Conservation (phyloP, 2,888 invertebrate species). For the Dione juno region DNA sequence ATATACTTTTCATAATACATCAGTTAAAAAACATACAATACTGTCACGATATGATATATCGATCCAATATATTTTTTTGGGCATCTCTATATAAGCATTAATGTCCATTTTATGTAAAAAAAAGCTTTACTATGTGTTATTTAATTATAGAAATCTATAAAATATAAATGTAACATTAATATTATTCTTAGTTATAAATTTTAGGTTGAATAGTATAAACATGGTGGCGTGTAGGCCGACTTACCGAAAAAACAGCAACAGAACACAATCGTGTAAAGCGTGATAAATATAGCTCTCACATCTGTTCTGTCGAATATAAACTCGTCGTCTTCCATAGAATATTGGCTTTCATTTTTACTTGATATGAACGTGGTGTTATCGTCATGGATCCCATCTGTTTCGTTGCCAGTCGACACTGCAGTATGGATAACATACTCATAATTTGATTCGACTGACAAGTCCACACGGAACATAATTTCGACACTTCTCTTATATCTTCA, state of each 20-base stretch:
- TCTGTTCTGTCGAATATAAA: slow-evolving; percentile 90
- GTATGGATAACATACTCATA: slow-evolving; percentile 56
- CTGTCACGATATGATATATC: too few species aligned
- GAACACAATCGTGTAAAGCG: slow-evolving; percentile 90
- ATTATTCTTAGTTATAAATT: background rate
- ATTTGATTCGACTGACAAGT: slow-evolving; percentile 59
- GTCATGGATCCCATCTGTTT: slow-evolving; percentile 49
- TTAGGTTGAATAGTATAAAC: slow-evolving; percentile 23
- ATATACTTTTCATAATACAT: too few species aligned
- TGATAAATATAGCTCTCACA: slow-evolving; percentile 89
- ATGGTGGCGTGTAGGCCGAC: slow-evolving; percentile 58
- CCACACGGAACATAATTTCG: slow-evolving; percentile 62
- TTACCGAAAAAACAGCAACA: slow-evolving; percentile 93
- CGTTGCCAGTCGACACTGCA: slow-evolving; percentile 55
- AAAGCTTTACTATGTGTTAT: too few species aligned
- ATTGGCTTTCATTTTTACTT: slow-evolving; percentile 58
- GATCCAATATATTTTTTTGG: too few species aligned
- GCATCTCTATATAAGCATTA: too few species aligned
- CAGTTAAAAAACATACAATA: too few species aligned
- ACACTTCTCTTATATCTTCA: slow-evolving; percentile 36
- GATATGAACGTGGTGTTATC: slow-evolving; percentile 51
- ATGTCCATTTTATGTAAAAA: too few species aligned
- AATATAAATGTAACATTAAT: background rate
- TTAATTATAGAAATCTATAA: too few species aligned
- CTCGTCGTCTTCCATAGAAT: slow-evolving; percentile 77